Evolutionary conservation across 2,888 invertebrate species (phyloP), one percentile per base, ranked within the genome.

Genomic region (Galerucella nymphaeae): DNA sequence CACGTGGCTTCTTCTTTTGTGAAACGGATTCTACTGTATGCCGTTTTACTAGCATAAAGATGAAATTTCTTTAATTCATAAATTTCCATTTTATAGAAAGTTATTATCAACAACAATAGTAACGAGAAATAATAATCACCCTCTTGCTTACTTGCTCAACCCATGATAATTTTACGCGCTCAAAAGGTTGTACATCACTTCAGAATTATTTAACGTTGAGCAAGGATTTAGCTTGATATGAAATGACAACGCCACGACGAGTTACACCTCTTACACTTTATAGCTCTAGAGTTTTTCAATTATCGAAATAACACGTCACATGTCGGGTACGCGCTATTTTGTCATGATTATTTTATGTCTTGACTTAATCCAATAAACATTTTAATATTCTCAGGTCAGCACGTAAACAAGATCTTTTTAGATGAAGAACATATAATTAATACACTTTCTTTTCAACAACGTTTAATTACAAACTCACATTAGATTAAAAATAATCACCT

Each of bases 261-360:
- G 74, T 82, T 82, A 81, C 72, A 66, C 74, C 75, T 74, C 80
- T 81, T 74, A 82, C 83, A 80, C 82, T 82, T 82, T 78, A 75
- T 81, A 81, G 80, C 79, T 74, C 81, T 75, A 72, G 78, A 74
- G 78, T 82, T 83, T 83, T 83, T 81, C 81, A 82, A 80, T 82
- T 79, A 81, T 80, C 81, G 80, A 80, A 80, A 80, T 80, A 79
- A 79, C 78, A 80, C 75, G 81, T 82, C 82, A 80, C 61, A 48
- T 50, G 66, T 66, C 71, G 57, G 53, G 58, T 72, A 68, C 61
- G 73, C 69, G 16, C 42, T 16, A 62, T 18, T 62, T 42, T 42
- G 61, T 62, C 75, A 55, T 18, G 61, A 66, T 65, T 64, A 57
- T 63, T 74, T 68, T 63, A 30, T 18, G 41, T 38, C 18, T 57